Evolutionary conservation across 1,140 invertebrate genomes (phyloP).

Genomic region (Drosophila athabasca): DNA sequence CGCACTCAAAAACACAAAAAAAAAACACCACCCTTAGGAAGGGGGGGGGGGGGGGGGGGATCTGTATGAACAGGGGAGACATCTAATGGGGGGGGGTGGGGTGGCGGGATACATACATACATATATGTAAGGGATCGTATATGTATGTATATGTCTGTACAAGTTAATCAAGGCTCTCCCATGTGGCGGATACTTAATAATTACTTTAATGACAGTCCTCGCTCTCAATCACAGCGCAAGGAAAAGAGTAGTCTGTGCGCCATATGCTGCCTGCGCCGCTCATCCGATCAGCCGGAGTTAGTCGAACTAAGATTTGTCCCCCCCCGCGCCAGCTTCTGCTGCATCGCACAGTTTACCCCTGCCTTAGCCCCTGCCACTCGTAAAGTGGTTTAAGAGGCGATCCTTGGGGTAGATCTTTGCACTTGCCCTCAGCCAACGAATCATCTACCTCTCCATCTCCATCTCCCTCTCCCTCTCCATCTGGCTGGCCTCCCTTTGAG

Average conservation of each 20-base stretch:
- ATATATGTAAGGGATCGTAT: not conserved
- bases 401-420: not conserved
- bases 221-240: not conserved
- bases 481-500: not conserved
- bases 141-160: not conserved
- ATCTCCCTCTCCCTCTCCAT: not conserved
- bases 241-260: slow-evolving; percentile 2
- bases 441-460: not conserved
- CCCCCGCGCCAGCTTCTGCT: not conserved
- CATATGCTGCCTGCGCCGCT: slow-evolving; percentile 9
- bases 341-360: too few relatives aligned
- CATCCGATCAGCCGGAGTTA: not conserved
- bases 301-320: not conserved
- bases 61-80: not conserved
- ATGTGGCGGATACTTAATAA: slow-evolving; percentile 39
- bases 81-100: slow-evolving; percentile 3
- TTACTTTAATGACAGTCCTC: slow-evolving; percentile 32
- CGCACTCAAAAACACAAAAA: too few relatives aligned
- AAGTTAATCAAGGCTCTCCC: slow-evolving; percentile 21
- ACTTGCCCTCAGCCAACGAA: too few relatives aligned
- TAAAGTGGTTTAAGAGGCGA: not conserved
- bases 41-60: not conserved
- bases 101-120: too few relatives aligned
- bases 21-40: not conserved
- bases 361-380: not conserved